Evolutionary conservation across 2,113 vertebrate genomes (phyloP).

Genomic region (Notiomystis cincta): DNA sequence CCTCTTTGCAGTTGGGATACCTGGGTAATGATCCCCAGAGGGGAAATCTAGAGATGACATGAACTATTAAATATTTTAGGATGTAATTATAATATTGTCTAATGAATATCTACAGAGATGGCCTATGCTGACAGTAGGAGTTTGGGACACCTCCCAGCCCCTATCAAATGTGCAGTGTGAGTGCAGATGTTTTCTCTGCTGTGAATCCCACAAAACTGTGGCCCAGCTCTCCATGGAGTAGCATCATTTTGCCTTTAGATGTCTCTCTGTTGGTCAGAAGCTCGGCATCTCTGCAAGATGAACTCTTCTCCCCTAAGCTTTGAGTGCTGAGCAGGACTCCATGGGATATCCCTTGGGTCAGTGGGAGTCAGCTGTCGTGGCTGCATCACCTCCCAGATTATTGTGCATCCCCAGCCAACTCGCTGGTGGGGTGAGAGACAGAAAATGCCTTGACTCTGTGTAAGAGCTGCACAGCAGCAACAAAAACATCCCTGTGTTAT

Average conservation of each 20-base stretch:
- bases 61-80: background rate
- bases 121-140: background rate
- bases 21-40: background rate
- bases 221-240: background rate
- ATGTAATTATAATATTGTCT: background rate
- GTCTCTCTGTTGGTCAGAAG: background rate
- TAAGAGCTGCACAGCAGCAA: background rate
- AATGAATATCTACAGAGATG: background rate
- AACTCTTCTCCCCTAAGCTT: background rate
- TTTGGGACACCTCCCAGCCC: background rate
- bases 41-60: background rate
- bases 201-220: background rate
- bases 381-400: background rate
- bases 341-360: background rate
- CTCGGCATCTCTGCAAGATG: background rate
- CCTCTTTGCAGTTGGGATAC: background rate
- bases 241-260: background rate
- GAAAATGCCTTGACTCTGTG: background rate
- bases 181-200: background rate
- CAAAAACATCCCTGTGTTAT: background rate
- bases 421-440: background rate
- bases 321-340: background rate
- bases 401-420: background rate
- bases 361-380: background rate
- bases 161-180: fast-evolving